Evolutionary conservation across 2,113 vertebrate species (phyloP).

Genomic region (Apteryx owenii): DNA sequence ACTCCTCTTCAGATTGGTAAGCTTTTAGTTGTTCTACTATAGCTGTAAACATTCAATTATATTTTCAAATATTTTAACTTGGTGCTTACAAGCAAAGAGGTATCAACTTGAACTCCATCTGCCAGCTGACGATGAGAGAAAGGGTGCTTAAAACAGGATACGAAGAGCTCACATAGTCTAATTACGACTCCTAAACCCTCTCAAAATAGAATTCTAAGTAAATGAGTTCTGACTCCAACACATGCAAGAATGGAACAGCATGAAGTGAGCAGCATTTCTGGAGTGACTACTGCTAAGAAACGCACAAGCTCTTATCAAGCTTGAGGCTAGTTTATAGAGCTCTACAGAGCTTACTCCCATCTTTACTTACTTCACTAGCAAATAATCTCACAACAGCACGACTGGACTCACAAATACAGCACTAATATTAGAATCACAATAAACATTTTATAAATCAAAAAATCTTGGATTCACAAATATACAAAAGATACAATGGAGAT

Average conservation of each 20-base stretch:
- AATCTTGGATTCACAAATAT: background rate
- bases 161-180: background rate
- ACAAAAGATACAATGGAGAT: background rate
- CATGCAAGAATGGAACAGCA: constrained; percentile 11
- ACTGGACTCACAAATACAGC: background rate
- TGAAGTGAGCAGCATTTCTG: constrained; percentile 1
- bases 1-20: background rate
- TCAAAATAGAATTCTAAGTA: constrained; percentile 19
- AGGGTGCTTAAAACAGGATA: constrained; percentile 11
- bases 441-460: background rate
- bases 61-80: constrained; percentile 33
- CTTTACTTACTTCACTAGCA: background rate
- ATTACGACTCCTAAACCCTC: background rate
- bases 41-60: background rate
- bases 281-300: background rate
- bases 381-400: background rate
- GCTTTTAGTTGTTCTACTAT: background rate
- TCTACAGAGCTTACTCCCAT: background rate
- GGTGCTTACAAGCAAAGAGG: constrained; percentile 4
- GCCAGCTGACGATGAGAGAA: background rate
- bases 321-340: background rate
- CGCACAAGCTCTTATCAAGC: background rate
- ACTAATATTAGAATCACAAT: background rate
- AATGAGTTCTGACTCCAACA: background rate
- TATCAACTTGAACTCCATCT: constrained; percentile 41